Evolutionary conservation across 1,140 invertebrate genomes (phyloP), one percentile per base, ranked within the genome.

Genomic region (Pectinophora gossypiella): DNA sequence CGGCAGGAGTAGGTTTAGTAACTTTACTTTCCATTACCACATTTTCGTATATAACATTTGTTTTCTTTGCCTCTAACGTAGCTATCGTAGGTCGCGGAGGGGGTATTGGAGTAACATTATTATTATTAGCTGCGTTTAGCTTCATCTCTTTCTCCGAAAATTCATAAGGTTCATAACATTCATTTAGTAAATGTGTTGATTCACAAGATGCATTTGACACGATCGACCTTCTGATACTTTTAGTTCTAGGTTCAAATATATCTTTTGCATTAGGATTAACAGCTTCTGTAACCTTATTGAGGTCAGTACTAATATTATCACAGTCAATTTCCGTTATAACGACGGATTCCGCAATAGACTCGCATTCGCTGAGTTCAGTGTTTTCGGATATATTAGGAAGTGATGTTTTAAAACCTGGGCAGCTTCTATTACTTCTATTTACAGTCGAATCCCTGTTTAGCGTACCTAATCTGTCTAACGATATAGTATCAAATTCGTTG

Each of bases 401-500:
- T 16, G 84, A 87, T 15, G 71, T 85, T 71, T 87, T 85, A 59
- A 85, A 87, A 15, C 82, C 82, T n/a, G 82, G 82, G 56, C 81
- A 87, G 59, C 82, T 87, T 42, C 82, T 68, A 51, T 87, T 87
- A 63, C 84, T 87, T 58, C 82, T 76, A 59, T 87, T 87, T 3
- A 83, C 76, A 12, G 72, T 48, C 18, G 80, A 80, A 56, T 80
- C 78, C 68, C 84, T 85, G 50, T 80, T 81, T 19, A 87, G 59
- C 12, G 73, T 82, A 0, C 72, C 76, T 66, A 83, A 40, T 40
- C 84, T 73, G 61, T 85, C 84, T 59, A 87, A 66, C 12, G 84
- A 87, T 64, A 87, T 85, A 9, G 84, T 87, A 55, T 87, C 84
- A 56, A 87, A 87, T 68, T 87, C 84, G 46, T 72, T 87, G 61